Evolutionary conservation across 1,140 invertebrate species (phyloP), one percentile per base, ranked within the genome.

Genomic region (Trachelipus rathkii): DNA sequence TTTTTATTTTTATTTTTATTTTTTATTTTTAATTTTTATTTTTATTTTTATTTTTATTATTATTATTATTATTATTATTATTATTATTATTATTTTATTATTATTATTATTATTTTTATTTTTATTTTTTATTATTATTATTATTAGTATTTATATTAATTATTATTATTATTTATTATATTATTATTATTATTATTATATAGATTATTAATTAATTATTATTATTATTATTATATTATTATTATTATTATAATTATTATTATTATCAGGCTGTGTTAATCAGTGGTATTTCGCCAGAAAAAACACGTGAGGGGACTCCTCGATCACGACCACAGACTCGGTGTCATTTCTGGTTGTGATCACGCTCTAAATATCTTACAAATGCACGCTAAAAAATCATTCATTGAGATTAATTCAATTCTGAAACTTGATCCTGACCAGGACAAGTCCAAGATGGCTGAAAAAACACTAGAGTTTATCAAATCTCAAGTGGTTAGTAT

Each of bases 401-500:
- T 13, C 11, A 8, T 60, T 60, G 11, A 60, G 8, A 19, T 60
- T 8, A 60, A 60, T 60, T 13, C 50, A 13, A 60, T 15, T 13
- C 11, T 60, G 1, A 60, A 60, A 60, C 11, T 60, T 8, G 19
- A 60, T 60, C 50, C 19, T 13, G 19, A 15, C 8, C 11, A 60
- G 8, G 50, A 60, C 8, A 60, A 60, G 8, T 13, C 50, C 11
- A 60, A 19, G 19, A 15, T 60, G 50, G 50, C 50, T 1, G 50
- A 60, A 8, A 60, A 60, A 19, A 60, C 50, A 15, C 19, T 60
- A 19, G 50, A 60, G 8, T 60, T 60, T 19, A 60, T 60, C 50
- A 60, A 60, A 60, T 60, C 50, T 15, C 50, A 60, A 60, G 50
- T 60, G 50, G 50, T 60, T 60, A 13, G 50, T 60, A 4, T 60